Evolutionary conservation across 92 coral and sea anemone genomes (phyloP).

Genomic region (Desmophyllum pertusum): DNA sequence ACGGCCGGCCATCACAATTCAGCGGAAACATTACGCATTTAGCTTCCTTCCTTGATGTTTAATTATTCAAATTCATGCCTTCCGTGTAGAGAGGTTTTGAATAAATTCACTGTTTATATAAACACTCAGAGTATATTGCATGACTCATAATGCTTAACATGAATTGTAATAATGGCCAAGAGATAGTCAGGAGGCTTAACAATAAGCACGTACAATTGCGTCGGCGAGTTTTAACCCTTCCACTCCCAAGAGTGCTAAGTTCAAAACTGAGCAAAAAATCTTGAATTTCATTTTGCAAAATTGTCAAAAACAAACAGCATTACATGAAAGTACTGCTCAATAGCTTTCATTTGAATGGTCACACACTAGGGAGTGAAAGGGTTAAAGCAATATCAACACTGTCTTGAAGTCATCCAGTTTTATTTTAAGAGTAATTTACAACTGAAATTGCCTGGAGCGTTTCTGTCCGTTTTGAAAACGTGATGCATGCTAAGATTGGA

Average conservation of each 20-base stretch:
- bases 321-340: too few species aligned
- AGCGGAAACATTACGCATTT: neutral
- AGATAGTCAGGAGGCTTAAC: neutral
- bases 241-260: too few species aligned
- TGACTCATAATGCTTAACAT: neutral
- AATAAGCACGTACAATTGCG: too few species aligned
- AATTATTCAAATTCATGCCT: neutral
- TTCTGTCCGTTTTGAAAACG: neutral
- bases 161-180: neutral
- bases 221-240: too few species aligned
- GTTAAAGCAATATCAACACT: neutral
- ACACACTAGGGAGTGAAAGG: too few species aligned
- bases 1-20: neutral
- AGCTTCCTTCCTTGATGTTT: neutral
- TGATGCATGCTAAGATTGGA: neutral
- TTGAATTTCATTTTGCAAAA: too few species aligned
- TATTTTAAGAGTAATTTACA: slow-evolving; percentile 5
- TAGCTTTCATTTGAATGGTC: too few species aligned
- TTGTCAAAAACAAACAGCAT: too few species aligned
- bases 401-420: neutral
- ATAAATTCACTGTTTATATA: slow-evolving; percentile 2
- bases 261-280: too few species aligned
- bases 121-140: neutral
- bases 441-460: neutral
- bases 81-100: neutral